These are phyloP conservation scores for Anoura caudifer DNA, from an alignment of 2,113 vertebrate genomes.

Conservation along the genomic window DNA sequence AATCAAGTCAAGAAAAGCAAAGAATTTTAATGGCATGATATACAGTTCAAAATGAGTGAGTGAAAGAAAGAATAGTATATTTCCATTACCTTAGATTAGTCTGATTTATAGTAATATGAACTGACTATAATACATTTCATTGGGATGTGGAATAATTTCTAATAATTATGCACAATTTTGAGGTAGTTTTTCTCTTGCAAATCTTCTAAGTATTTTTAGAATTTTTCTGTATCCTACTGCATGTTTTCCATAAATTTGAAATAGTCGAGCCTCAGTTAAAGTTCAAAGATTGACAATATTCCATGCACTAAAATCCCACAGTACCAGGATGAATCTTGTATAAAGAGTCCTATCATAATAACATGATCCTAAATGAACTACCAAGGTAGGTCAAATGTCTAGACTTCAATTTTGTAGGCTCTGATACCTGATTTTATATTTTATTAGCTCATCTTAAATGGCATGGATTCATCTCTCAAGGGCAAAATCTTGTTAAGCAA, in stretches of 20 bases:
- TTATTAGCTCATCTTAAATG: not conserved
- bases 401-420: not conserved
- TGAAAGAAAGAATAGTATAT: not conserved
- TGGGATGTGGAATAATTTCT: slow-evolving; percentile 2
- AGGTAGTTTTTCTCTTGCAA: not conserved
- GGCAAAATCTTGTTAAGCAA: slow-evolving; percentile 2
- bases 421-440: not conserved
- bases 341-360: not conserved
- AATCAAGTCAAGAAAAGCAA: not conserved
- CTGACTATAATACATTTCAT: not conserved
- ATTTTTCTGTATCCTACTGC: not conserved
- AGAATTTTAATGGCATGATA: not conserved
- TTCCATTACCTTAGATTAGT: not conserved
- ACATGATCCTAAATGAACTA: not conserved
- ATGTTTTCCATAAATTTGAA: not conserved
- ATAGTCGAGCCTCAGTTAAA: not conserved
- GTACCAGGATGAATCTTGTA: not conserved
- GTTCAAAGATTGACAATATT: not conserved
- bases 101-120: not conserved
- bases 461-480: not conserved
- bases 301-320: not conserved
- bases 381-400: not conserved
- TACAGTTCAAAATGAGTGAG: not conserved
- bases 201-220: not conserved
- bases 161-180: not conserved